Base-by-base conservation (phyloP, 2,888 invertebrate genomes). In the Nymphalis c-album region DNA sequence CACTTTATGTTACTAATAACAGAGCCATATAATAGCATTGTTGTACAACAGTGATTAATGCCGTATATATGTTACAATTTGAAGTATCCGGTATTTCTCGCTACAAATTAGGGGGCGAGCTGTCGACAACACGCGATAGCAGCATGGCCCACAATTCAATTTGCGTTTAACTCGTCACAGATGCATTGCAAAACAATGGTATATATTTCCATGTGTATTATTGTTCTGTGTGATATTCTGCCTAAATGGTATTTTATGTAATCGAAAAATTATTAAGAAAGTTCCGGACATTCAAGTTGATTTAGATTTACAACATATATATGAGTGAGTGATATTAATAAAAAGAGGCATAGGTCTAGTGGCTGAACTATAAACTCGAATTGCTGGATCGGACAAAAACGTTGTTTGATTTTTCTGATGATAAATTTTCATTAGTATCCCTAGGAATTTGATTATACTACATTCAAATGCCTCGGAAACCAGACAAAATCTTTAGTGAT, bases 51-150 rank as follows among this genome's bases (percentile, higher is more conserved):
- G 16, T 57, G 35, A 57, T 57, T 35, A 57, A 40, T 57, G 40
- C 26, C 35, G 57, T 40, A 57, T 60, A 47, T 62, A 67, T 55
- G 62, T 64, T 63, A 70, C 64, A 67, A 67, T 68, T 69, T 67
- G 63, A 68, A 69, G 65, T 69, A 67, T 68, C 70, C 60, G 35
- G 66, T 57, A 68, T 67, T 67, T 70, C 67, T 67, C 67, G 69
- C 66, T 62, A 71, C 72, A 69, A 73, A 72, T 74, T 74, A 70
- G 71, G 63, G 69, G 69, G 69, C 69, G 70, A 67, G 72, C 72
- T 70, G 72, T 74, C 72, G 69, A 58, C 71, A 69, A 64, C 74
- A 71, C 67, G 72, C 73, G 60, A 68, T 65, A 53, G 63, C 57
- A 17, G 57, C 67, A 67, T 57, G 50, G 48, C 57, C 35, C 57